These are phyloP conservation scores for Scophthalmus maximus DNA, from an alignment of 2,113 vertebrate genomes.

Conservation along the genomic window DNA sequence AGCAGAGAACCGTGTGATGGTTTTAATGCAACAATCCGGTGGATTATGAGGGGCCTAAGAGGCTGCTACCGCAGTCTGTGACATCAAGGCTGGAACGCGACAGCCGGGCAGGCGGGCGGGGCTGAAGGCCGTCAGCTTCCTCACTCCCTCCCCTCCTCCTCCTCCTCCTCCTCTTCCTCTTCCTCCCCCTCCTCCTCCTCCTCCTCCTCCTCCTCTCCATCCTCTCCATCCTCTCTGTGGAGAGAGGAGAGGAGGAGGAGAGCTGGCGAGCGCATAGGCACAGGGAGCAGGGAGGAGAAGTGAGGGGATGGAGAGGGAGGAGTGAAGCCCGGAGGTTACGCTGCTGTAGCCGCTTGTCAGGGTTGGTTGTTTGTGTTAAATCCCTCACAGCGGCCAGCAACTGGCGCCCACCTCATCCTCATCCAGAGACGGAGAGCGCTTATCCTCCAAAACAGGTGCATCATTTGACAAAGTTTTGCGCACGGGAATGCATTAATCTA, in stretches of 20 bases:
- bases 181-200: neutral
- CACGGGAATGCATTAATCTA: neutral
- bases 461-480: conserved; percentile 2
- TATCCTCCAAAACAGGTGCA: conserved; percentile 3
- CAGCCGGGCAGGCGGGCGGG: conserved; percentile 30
- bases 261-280: conserved; percentile 35
- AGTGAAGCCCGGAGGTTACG: conserved; percentile 34
- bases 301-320: conserved; percentile 36
- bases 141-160: neutral
- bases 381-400: conserved; percentile 29
- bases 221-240: conserved; percentile 29
- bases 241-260: conserved; percentile 42
- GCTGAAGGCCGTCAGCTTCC: conserved; percentile 23
- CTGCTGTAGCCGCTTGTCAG: conserved; percentile 39
- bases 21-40: conserved; percentile 70
- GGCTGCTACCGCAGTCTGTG: conserved; percentile 51
- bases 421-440: neutral
- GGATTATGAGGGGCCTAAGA: conserved; percentile 70
- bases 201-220: neutral
- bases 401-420: neutral
- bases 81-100: conserved; percentile 53
- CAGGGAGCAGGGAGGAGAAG: conserved; percentile 34
- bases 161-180: neutral
- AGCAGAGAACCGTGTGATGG: conserved; percentile 64
- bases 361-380: conserved; percentile 33